Conservation (phyloP, 2,113 vertebrate genomes). For the Chloropsis hardwickii region DNA sequence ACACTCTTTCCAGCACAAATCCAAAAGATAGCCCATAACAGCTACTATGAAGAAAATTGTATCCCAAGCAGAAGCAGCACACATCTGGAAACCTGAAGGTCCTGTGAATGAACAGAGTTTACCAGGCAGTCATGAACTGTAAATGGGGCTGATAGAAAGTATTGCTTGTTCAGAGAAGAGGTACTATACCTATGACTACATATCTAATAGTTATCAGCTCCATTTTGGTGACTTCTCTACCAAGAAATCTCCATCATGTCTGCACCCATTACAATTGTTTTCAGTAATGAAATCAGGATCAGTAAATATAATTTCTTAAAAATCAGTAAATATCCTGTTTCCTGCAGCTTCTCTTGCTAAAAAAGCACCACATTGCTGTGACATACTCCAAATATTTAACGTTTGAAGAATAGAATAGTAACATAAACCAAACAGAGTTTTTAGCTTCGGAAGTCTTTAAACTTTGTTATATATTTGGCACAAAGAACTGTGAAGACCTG, state of each 20-base stretch:
- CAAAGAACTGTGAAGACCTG: not conserved
- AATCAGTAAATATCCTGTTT: not conserved
- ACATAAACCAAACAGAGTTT: not conserved
- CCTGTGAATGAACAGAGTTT: not conserved
- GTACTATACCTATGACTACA: not conserved
- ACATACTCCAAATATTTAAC: not conserved
- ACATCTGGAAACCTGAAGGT: not conserved
- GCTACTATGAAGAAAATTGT: not conserved
- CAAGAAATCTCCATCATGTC: not conserved
- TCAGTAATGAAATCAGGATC: not conserved
- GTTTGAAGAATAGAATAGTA: not conserved
- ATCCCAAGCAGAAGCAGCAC: not conserved
- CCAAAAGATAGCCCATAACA: not conserved
- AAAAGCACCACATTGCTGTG: not conserved
- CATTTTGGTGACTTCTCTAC: not conserved
- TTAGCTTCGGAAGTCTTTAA: not conserved
- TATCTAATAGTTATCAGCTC: not conserved
- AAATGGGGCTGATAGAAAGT: not conserved
- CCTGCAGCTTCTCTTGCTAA: not conserved
- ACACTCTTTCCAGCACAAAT: not conserved
- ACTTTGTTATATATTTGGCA: not conserved
- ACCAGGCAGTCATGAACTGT: not conserved
- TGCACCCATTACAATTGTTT: not conserved
- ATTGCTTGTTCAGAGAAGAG: not conserved
- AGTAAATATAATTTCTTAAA: not conserved